A percentile compares a stretch with the other conserved stretches of the same genome.
Conservation (phyloP, 2,113 vertebrate species). For the Dasypus novemcinctus region DNA sequence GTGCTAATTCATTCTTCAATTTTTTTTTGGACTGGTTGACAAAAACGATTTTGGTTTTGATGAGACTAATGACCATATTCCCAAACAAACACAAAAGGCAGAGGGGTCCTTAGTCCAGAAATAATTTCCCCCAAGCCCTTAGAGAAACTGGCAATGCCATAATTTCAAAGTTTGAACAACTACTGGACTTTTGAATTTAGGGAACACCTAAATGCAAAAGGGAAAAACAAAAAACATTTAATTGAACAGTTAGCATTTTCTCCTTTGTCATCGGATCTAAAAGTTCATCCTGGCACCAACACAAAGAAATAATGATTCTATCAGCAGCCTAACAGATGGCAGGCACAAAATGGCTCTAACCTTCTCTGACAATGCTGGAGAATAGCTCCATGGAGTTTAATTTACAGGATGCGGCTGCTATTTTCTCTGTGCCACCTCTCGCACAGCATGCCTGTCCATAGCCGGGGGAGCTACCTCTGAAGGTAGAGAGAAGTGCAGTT, state of each 20-base stretch:
- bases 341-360: constrained; percentile 56
- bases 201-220: neutral
- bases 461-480: neutral
- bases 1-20: constrained; percentile 18
- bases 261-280: constrained; percentile 29
- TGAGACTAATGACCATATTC: neutral
- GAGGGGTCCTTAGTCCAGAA: neutral
- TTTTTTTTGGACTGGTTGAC: neutral
- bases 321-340: constrained; percentile 72
- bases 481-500: neutral
- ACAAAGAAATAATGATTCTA: constrained; percentile 61
- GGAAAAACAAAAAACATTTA: neutral
- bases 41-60: constrained; percentile 58
- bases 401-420: constrained; percentile 58
- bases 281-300: constrained; percentile 58
- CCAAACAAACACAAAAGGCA: constrained; percentile 23
- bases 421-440: constrained; percentile 40
- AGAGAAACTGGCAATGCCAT: neutral
- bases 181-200: constrained; percentile 35
- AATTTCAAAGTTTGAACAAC: constrained; percentile 17
- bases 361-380: constrained; percentile 28
- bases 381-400: constrained; percentile 67
- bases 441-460: neutral
- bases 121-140: constrained; percentile 4
- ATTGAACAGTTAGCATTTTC: neutral